Conservation (phyloP, 2,888 invertebrate genomes). For the Epistrophella euchroma region DNA sequence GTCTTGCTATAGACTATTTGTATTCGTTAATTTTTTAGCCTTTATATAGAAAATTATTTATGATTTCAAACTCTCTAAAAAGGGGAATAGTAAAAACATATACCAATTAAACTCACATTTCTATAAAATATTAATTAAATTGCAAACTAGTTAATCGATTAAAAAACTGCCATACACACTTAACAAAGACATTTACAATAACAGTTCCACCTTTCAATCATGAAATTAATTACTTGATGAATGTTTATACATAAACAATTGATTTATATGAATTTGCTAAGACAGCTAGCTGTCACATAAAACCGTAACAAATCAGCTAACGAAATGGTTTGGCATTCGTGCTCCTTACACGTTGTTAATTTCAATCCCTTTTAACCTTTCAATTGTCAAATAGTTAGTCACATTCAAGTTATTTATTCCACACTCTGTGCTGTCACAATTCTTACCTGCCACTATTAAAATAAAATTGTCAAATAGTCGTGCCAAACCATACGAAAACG, state of each 20-base stretch:
- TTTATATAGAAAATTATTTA: too few species aligned
- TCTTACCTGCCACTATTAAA: constrained; percentile 35
- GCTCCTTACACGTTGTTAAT: constrained; percentile 8
- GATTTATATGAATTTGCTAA: background rate
- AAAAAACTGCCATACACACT: background rate
- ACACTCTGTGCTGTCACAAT: background rate
- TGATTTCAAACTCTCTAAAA: too few species aligned
- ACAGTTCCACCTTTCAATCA: constrained; percentile 37
- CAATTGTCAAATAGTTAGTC: constrained; percentile 29
- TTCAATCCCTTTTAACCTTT: constrained; percentile 37
- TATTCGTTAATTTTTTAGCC: background rate
- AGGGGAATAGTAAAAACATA: background rate
- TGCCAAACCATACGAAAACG: constrained; percentile 35
- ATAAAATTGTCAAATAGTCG: constrained; percentile 61
- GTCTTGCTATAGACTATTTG: too few species aligned
- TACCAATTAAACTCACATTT: background rate
- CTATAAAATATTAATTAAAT: background rate
- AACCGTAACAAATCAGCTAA: constrained; percentile 24
- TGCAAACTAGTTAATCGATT: constrained; percentile 5
- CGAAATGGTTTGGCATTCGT: constrained; percentile 23
- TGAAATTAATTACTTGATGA: constrained; percentile 36
- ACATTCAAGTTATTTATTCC: constrained; percentile 26
- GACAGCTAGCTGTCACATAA: constrained; percentile 42
- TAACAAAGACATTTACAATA: constrained; percentile 14
- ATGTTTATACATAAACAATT: constrained; percentile 3